Base-by-base conservation (phyloP, 2,113 vertebrate species). In the Malaclemys terrapin region DNA sequence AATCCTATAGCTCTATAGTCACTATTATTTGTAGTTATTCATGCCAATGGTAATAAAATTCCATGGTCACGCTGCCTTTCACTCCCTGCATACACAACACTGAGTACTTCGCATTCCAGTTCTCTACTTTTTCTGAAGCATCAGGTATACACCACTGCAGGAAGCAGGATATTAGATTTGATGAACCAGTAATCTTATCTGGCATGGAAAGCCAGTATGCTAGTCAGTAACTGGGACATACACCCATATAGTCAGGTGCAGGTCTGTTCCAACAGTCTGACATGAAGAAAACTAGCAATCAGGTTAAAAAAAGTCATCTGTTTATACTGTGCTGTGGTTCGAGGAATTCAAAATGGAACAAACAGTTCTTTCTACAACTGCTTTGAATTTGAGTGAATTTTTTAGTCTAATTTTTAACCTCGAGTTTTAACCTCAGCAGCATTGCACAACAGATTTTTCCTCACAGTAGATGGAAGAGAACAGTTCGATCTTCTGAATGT, bases 191-290 rank as follows among this genome's bases (percentile, higher is more conserved):
- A 75, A 54, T 2, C 56, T 80, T 54, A 53, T 16, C 25, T 31
- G 19, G 17, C n/a, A 72, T 72, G 65, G 31, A 31, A 62, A 83
- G 65, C n/a, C 27, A 81, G 27, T 9, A 10, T 50, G 85, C 88
- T 1, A 47, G 9, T 31, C 6, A 22, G 6, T 29, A 56, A 5
- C 31, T 49, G 45, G 31, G 31, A 12, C 3, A 20, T 35, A 17
- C 29, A 65, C 27, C 2, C 27, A 5, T 42, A 16, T 0, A 59
- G 5, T 81, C 84, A 47, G 54, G 6, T 2, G 13, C 0, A 83
- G 59, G 29, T 53, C 14, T 1, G 5, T 13, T 89, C 31, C 27
- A 31, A 12, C 1, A 80, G 35, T 2, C 10, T 76, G 72, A 76
- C 3, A 13, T 13, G 72, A 76, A 45, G 9, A 38, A 75, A 75